A percentile compares a stretch with the other conserved stretches of the same genome.
Evolutionary conservation across 1,140 invertebrate species (phyloP).

Genomic region (Onthophagus taurus): DNA sequence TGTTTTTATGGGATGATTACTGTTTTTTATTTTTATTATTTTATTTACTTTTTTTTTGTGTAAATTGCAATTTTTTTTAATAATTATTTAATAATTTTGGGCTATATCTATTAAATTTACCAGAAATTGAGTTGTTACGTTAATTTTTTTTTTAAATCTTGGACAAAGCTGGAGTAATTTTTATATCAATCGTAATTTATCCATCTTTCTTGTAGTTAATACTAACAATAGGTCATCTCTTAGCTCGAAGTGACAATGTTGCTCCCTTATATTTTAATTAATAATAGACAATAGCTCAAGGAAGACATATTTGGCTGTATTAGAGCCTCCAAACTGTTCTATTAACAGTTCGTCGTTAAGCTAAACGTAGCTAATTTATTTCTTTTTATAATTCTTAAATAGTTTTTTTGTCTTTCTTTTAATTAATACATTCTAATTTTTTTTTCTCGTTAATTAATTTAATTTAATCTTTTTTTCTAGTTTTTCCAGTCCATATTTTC

Average conservation of each 20-base stretch:
- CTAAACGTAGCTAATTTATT: conserved; percentile 16
- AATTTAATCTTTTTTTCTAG: too few species aligned
- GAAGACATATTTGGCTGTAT: conserved; percentile 33
- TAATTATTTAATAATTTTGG: not conserved
- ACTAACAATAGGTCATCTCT: too few species aligned
- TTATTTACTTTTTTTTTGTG: too few species aligned
- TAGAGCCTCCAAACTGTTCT: conserved; percentile 31
- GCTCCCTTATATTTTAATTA: conserved; percentile 32
- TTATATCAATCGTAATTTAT: too few species aligned
- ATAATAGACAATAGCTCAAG: conserved; percentile 33
- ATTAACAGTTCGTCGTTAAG: conserved; percentile 27
- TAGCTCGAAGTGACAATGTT: conserved; percentile 32
- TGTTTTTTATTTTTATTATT: too few species aligned
- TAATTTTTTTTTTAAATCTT: not conserved
- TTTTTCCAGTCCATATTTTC: too few species aligned
- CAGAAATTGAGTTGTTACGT: not conserved
- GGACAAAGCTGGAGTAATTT: too few species aligned
- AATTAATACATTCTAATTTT: too few species aligned
- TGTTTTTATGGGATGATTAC: too few species aligned
- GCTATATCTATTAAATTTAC: not conserved
- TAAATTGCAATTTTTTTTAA: not conserved
- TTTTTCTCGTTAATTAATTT: too few species aligned
- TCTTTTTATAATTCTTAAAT: not conserved
- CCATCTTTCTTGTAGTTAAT: too few species aligned
- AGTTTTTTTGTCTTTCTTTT: not conserved